Evolutionary conservation across 2,888 invertebrate species (phyloP).

Genomic region (Amiota communis): DNA sequence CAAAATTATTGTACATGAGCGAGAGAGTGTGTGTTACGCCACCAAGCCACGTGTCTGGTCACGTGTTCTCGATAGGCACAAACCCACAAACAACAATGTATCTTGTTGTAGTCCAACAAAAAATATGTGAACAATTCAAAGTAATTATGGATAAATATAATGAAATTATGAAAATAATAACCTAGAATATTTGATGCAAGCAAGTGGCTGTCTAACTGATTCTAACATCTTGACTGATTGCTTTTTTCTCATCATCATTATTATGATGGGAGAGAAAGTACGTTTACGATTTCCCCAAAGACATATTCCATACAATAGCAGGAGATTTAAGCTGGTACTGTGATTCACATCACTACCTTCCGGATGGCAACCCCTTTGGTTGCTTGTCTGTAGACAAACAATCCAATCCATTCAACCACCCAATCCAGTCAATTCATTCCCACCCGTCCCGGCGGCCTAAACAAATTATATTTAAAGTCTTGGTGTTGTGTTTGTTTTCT

Average conservation of each 20-base stretch:
- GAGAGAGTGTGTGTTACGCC: neutral
- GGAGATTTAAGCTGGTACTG: constrained; percentile 16
- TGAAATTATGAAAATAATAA: constrained; percentile 63
- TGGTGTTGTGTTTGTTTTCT: constrained; percentile 39
- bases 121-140: constrained; percentile 34
- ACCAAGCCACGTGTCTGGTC: constrained; percentile 63
- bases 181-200: neutral
- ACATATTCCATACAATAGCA: neutral
- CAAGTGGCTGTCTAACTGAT: neutral
- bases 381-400: neutral
- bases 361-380: constrained; percentile 2
- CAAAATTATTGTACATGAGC: neutral
- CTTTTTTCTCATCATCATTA: constrained; percentile 43
- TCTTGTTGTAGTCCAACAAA: constrained; percentile 41
- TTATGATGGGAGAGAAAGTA: constrained; percentile 1
- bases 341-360: constrained; percentile 10
- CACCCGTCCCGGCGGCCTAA: constrained; percentile 40
- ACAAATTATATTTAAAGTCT: constrained; percentile 63
- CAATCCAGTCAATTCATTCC: neutral
- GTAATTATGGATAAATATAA: constrained; percentile 52
- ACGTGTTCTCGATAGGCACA: constrained; percentile 56
- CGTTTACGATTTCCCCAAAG: neutral
- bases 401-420: neutral
- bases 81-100: constrained; percentile 46
- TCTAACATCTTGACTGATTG: constrained; percentile 53